phyloP scores from a whole-genome alignment of 2,797 vertebrate species.

The Manis javanica region DNA sequence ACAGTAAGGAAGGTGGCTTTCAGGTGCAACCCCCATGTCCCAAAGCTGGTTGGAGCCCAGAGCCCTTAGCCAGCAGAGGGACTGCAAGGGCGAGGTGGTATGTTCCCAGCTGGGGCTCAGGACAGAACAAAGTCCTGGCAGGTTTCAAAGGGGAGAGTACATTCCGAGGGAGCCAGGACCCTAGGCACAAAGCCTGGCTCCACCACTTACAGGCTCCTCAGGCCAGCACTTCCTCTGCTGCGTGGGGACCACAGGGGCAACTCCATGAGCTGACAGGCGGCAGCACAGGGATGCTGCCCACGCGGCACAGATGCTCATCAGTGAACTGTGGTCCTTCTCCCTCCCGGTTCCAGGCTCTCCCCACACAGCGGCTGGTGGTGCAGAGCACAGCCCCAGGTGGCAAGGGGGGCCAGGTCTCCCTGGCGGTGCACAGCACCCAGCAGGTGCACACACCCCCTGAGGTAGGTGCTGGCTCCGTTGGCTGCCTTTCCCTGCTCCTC shows the following conservation, averaged over 20 bases:
- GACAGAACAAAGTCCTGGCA: background rate
- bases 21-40: background rate
- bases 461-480: conserved; percentile 74
- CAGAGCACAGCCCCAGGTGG: conserved; percentile 79
- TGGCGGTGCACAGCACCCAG: conserved; percentile 81
- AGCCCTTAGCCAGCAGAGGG: background rate
- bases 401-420: conserved; percentile 82
- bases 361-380: conserved; percentile 83
- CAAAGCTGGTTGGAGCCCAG: background rate
- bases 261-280: background rate
- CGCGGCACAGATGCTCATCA: background rate
- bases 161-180: background rate
- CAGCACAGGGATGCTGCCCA: background rate
- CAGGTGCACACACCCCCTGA: conserved; percentile 85
- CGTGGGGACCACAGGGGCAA: fast-evolving
- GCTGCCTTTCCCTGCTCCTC: fast-evolving
- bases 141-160: background rate
- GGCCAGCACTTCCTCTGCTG: no score
- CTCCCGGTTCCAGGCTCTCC: conserved; percentile 61
- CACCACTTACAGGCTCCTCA: background rate
- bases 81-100: background rate
- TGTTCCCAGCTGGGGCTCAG: background rate
- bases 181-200: background rate
- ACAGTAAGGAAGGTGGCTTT: background rate
- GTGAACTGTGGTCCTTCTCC: background rate